Percentiles rank a stretch among this genome's conserved stretches.
phyloP scores from a whole-genome alignment of 2,113 vertebrate species.

The Grammomys surdaster region DNA sequence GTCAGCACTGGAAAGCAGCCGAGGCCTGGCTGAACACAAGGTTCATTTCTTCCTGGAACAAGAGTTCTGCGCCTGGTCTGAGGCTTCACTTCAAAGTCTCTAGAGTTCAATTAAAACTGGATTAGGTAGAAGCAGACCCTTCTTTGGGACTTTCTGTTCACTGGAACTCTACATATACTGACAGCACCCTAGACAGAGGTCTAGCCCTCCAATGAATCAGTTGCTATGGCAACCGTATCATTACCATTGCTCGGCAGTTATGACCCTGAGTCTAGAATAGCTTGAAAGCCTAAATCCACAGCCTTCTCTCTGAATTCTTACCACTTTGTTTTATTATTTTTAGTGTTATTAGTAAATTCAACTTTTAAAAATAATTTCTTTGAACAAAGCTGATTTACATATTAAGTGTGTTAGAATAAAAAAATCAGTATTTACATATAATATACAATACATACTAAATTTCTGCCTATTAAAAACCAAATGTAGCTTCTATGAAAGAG shows the following conservation, averaged over 20 bases:
- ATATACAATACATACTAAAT: conserved; percentile 5
- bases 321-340: conserved; percentile 47
- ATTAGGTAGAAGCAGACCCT: conserved; percentile 92
- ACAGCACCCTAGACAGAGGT: conserved; percentile 89
- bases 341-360: conserved; percentile 57
- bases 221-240: conserved; percentile 88
- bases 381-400: conserved; percentile 41
- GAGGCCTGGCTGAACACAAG: conserved; percentile 86
- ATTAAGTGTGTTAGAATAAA: background rate
- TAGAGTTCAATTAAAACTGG: conserved; percentile 99
- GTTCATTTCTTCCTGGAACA: conserved; percentile 83
- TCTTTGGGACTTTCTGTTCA: conserved; percentile 86
- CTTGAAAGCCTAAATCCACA: conserved; percentile 81
- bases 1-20: conserved; percentile 86
- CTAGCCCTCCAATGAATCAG: conserved; percentile 87
- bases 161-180: conserved; percentile 86
- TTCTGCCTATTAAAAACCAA: conserved; percentile 19
- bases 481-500: conserved; percentile 27
- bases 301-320: conserved; percentile 68
- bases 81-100: conserved; percentile 98
- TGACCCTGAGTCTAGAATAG: conserved; percentile 77
- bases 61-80: conserved; percentile 88
- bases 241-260: conserved; percentile 81
- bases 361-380: conserved; percentile 32
- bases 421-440: background rate